Evolutionary conservation across 2,113 vertebrate genomes (phyloP), one percentile per base, ranked within the genome.

Genomic region (Herpetotheres cachinnans): DNA sequence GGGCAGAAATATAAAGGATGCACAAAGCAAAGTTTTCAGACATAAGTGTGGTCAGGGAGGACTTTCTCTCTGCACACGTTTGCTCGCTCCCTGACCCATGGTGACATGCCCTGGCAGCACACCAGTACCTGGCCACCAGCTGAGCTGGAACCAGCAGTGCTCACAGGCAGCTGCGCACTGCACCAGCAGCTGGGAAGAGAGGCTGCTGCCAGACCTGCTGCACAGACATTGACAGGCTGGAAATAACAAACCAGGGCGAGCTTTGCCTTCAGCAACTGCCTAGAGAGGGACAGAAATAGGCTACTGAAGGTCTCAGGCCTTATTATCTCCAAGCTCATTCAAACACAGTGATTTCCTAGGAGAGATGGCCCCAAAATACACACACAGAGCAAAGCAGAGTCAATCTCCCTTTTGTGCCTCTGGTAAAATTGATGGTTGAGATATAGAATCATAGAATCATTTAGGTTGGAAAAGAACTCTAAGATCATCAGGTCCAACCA

Each of bases 141-240:
- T 61, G 56, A 82, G 25, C 77, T 92, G 71, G 61, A 55, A 62
- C 42, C 36, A n/a, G 32, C n/a, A 34, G 61, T 0, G 1, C n/a
- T 54, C 21, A 29, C 6, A 22, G 29, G 42, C 1, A 2, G 22
- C n/a, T 5, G 2, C 0, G 1, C 34, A 32, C 10, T 2, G 36
- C 29, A 66, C 30, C 55, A 32, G 56, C 36, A 72, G 24, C 44
- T 25, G 40, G 26, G 49, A 72, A 40, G 47, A 61, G 62, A 55
- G 32, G 59, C 54, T 82, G 65, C 32, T 54, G 62, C 30, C 2
- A 3, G 38, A 36, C 18, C 17, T 1, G 2, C 69, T 63, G 24
- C 59, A 82, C 69, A 34, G 49, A 76, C 49, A 63, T 3, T 0
- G 1, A 19, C 0, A 1, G 29, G 5, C 24, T 52, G 62, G 52